Evolutionary conservation across 2,888 invertebrate genomes (phyloP).

Genomic region (Druceiella hillmani): DNA sequence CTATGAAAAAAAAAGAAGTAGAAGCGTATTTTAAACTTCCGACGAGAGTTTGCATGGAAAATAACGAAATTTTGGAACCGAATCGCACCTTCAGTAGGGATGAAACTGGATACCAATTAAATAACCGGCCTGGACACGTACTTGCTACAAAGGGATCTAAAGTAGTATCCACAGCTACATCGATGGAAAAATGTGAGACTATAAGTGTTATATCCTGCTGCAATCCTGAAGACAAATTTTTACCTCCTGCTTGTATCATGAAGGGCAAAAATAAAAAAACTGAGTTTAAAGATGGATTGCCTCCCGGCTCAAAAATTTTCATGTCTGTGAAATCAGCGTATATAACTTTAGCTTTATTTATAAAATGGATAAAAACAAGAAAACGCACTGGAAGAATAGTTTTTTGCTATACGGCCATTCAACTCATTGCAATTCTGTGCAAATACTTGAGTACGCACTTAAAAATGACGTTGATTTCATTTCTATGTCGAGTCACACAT

Average conservation of each 20-base stretch:
- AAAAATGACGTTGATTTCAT: background rate
- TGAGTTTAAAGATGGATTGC: constrained; percentile 23
- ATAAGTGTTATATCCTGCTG: constrained; percentile 29
- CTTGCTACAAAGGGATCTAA: constrained; percentile 27
- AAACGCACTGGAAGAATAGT: constrained; percentile 23
- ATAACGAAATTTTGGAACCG: constrained; percentile 29
- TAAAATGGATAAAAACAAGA: constrained; percentile 25
- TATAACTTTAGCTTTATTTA: constrained; percentile 23
- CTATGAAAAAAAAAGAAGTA: constrained; percentile 6
- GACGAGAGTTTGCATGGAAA: constrained; percentile 6
- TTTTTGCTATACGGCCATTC: constrained; percentile 21
- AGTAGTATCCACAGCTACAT: constrained; percentile 28
- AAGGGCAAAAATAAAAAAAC: constrained; percentile 27
- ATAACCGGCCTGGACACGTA: no score
- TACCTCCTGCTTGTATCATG: constrained; percentile 26
- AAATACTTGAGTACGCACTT: background rate
- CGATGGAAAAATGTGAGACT: constrained; percentile 30
- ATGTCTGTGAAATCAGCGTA: constrained; percentile 27
- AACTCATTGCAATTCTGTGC: constrained; percentile 17
- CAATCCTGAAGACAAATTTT: constrained; percentile 29
- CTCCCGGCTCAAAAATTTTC: constrained; percentile 20
- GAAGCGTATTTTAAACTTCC: no score
- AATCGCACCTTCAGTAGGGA: constrained; percentile 29
- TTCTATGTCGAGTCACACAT: no score
- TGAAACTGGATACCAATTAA: constrained; percentile 27